phyloP scores from a whole-genome alignment of 30 jellyfish, hydroid and myxozoan species.

The Turritopsis rubra region DNA sequence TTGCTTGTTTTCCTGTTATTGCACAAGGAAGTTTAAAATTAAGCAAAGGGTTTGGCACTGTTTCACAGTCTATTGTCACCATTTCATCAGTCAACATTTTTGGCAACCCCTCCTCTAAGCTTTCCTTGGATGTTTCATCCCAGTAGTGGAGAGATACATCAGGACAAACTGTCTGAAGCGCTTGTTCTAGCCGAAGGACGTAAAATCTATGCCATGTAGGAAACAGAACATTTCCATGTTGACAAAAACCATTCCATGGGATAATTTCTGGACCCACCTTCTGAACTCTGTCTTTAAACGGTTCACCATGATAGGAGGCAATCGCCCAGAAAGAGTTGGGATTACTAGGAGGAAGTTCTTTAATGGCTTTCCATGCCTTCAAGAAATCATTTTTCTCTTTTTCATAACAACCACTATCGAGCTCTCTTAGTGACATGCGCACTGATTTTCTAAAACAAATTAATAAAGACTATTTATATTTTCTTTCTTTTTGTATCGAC shows the following conservation, averaged over 20 bases:
- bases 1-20: background rate
- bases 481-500: too few species aligned
- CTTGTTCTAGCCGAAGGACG: slow-evolving; percentile 28
- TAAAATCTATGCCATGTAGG: slow-evolving; percentile 42
- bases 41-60: background rate
- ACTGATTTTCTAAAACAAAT: too few species aligned
- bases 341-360: slow-evolving; percentile 10
- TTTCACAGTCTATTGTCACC: slow-evolving; percentile 9
- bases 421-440: slow-evolving; percentile 22
- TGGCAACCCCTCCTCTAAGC: slow-evolving; percentile 20
- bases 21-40: background rate
- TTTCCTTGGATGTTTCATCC: slow-evolving; percentile 32
- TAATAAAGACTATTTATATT: too few species aligned
- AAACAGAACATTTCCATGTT: slow-evolving; percentile 33
- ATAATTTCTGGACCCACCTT: background rate
- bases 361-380: slow-evolving; percentile 11
- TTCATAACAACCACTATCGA: background rate
- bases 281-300: slow-evolving; percentile 24
- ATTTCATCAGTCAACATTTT: background rate
- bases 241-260: slow-evolving; percentile 39
- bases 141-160: slow-evolving; percentile 26
- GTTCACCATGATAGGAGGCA: slow-evolving; percentile 42
- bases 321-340: slow-evolving; percentile 37
- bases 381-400: background rate
- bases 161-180: slow-evolving; percentile 30